Conservation (phyloP, 2,113 vertebrate genomes). For the Mormoops blainvillei region DNA sequence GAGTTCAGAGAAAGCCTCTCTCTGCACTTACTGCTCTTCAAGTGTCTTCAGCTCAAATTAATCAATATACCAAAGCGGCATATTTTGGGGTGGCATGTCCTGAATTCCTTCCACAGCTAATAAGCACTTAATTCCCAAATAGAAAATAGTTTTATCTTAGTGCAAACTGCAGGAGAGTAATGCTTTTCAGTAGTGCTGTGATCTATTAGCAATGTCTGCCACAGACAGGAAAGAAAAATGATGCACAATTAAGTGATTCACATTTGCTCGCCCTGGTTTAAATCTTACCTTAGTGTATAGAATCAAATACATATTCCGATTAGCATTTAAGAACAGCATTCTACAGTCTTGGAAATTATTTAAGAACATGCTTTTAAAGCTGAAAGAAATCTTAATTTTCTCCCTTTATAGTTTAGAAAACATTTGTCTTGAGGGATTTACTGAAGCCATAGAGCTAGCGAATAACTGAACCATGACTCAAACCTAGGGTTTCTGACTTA, state of each 20-base stretch:
- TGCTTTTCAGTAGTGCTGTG: background rate
- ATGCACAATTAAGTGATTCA: background rate
- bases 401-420: background rate
- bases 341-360: background rate
- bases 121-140: background rate
- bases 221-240: background rate
- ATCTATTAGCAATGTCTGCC: background rate
- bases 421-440: background rate
- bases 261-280: background rate
- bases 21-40: background rate
- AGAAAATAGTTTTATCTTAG: background rate
- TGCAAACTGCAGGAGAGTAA: background rate
- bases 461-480: background rate
- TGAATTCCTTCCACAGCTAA: background rate
- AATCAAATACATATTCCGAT: background rate
- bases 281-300: background rate
- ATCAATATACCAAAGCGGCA: background rate
- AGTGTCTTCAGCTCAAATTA: background rate
- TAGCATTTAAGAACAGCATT: background rate
- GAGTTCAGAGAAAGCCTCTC: background rate
- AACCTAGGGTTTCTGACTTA: background rate
- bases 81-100: background rate
- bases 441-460: background rate
- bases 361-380: background rate
- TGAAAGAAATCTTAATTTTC: background rate